Evolutionary conservation across 1,140 invertebrate genomes (phyloP), one percentile per base, ranked within the genome.

Genomic region (Bombus consobrinus): DNA sequence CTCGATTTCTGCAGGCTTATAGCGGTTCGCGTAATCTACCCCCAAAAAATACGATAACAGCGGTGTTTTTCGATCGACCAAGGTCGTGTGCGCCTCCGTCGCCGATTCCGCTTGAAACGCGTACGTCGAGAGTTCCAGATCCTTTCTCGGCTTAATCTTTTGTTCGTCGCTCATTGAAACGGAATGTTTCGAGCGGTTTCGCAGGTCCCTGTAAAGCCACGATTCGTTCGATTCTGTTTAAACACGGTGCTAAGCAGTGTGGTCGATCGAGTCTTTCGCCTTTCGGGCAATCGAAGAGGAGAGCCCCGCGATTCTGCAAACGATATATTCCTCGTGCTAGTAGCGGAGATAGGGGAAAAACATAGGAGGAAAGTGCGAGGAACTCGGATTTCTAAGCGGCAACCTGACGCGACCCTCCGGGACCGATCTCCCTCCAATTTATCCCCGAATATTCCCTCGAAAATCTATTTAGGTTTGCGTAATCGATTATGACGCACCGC

Each of bases 401-500:
- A 32, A 41, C 74, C 43, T 15, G 71, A 15, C 71, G 57, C 43
- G 15, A 64, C 72, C 72, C 83, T 79, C 47, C 57, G 57, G 75
- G 32, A 32, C 28, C 66, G 34, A 22, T 34, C 32, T 64, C 22
- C 75, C 64, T 76, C 41, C 28, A 72, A 81, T 41, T 73, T 69
- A 53, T 68, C 79, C 59, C 64, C 83, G 69, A 88, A 88, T 78
- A 69, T 47, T 59, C 79, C 84, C 84, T 89, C 80, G 87, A 90
- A 89, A 90, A 89, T 89, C 88, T 87, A 89, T 87, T 90, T 90
- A 90, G 82, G 82, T 83, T 68, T 68, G 34, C 68, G 77, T 82
- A 89, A 84, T 90, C 89, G 88, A 90, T 90, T 90, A 90, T 87
- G 88, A 89, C 89, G 88, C 85, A 90, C 59, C 85, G 68, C 73